phyloP scores from a whole-genome alignment of 2,113 vertebrate species.

The Sturnira hondurensis region DNA sequence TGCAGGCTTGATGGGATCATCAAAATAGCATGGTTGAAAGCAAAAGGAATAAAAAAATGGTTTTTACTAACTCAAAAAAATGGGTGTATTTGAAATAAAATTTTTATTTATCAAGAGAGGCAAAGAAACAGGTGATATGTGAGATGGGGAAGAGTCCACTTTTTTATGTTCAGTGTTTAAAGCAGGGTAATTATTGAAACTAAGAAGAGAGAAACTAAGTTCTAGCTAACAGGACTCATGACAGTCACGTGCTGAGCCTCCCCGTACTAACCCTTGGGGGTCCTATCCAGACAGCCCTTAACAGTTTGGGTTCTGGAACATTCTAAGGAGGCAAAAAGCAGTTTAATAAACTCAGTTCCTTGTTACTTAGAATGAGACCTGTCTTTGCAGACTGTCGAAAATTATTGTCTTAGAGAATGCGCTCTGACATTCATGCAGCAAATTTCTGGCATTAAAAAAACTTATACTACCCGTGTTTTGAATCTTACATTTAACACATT shows the following conservation, averaged over 20 bases:
- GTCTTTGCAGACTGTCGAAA: neutral
- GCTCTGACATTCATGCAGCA: neutral
- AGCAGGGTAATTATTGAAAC: neutral
- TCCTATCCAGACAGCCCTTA: neutral
- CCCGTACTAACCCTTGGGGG: neutral
- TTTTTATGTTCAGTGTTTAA: neutral
- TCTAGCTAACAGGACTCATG: neutral
- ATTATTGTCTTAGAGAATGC: neutral
- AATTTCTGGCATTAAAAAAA: neutral
- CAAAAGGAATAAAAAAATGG: neutral
- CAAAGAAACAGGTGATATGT: neutral
- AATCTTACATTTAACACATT: neutral
- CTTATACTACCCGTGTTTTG: neutral
- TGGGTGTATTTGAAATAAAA: neutral
- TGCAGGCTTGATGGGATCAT: neutral
- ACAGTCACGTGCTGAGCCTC: neutral
- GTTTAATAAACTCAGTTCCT: neutral
- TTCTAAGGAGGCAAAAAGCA: neutral
- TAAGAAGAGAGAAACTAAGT: neutral
- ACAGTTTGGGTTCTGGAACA: neutral
- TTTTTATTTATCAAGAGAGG: neutral
- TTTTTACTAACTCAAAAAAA: neutral
- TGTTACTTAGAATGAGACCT: neutral
- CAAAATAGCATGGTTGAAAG: neutral
- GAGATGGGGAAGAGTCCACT: neutral